Evolutionary conservation across 2,797 vertebrate genomes (phyloP).

Genomic region (Amblyraja radiata): DNA sequence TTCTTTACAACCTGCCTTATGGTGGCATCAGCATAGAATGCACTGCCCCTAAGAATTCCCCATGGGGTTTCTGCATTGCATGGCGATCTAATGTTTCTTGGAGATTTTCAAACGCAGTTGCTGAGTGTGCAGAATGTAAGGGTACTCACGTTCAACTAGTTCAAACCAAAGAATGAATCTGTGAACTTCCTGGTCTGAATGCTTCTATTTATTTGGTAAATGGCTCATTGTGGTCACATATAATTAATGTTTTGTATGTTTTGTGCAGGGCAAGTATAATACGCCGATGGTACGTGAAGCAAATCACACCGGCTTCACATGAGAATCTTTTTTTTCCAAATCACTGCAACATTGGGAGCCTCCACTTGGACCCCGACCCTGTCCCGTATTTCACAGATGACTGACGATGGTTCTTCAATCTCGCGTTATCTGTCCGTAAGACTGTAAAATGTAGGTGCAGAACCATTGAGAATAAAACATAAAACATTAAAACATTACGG

Average conservation of each 20-base stretch:
- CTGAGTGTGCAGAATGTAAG: too few species aligned
- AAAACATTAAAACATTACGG: too few species aligned
- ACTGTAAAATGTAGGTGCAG: too few species aligned
- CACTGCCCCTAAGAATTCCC: background rate
- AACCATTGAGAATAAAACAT: too few species aligned
- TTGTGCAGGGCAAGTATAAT: background rate
- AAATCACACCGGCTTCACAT: background rate
- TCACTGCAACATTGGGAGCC: background rate
- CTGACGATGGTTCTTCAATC: too few species aligned
- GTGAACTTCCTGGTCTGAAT: background rate
- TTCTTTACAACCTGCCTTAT: background rate
- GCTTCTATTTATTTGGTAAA: background rate
- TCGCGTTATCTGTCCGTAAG: background rate
- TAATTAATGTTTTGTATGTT: background rate
- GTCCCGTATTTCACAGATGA: too few species aligned
- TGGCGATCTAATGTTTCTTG: background rate
- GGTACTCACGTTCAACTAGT: too few species aligned
- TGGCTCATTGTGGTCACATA: background rate
- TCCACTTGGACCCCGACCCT: too few species aligned
- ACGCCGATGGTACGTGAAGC: background rate
- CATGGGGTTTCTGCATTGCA: background rate
- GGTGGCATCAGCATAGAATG: background rate
- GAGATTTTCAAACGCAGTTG: background rate
- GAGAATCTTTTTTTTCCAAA: background rate
- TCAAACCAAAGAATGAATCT: background rate